Evolutionary conservation across 2,113 vertebrate species (phyloP).

Genomic region (Lamprotornis superbus): DNA sequence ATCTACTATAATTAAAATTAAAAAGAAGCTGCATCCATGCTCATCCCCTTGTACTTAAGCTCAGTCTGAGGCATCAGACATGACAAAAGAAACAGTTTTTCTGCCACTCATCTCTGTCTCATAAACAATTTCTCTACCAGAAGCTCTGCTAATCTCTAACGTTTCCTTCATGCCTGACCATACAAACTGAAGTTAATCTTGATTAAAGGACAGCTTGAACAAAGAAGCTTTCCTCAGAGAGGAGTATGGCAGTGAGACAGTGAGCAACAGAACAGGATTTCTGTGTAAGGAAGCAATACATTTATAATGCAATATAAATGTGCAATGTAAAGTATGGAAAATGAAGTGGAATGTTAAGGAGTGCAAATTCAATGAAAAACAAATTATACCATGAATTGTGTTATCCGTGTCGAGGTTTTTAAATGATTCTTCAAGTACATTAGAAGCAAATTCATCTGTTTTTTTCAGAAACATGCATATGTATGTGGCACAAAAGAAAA

Average conservation of each 20-base stretch:
- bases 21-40: not conserved
- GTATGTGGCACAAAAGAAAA: not conserved
- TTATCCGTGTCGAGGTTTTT: too few relatives aligned
- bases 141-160: not conserved
- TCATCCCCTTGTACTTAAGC: not conserved
- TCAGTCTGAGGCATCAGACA: not conserved
- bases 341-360: not conserved
- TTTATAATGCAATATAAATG: not conserved
- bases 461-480: not conserved
- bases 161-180: not conserved
- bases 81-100: not conserved
- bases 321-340: not conserved
- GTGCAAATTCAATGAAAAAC: not conserved
- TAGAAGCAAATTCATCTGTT: not conserved
- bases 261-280: not conserved
- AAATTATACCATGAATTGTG: not conserved
- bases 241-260: not conserved
- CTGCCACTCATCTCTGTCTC: not conserved
- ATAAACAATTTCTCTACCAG: not conserved
- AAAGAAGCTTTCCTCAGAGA: not conserved
- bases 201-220: not conserved
- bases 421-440: not conserved
- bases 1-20: not conserved
- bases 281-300: not conserved
- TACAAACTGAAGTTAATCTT: not conserved